These are phyloP conservation scores for Drosophila nebulosa DNA, from an alignment of 1,140 invertebrate genomes.

Conservation along the genomic window DNA sequence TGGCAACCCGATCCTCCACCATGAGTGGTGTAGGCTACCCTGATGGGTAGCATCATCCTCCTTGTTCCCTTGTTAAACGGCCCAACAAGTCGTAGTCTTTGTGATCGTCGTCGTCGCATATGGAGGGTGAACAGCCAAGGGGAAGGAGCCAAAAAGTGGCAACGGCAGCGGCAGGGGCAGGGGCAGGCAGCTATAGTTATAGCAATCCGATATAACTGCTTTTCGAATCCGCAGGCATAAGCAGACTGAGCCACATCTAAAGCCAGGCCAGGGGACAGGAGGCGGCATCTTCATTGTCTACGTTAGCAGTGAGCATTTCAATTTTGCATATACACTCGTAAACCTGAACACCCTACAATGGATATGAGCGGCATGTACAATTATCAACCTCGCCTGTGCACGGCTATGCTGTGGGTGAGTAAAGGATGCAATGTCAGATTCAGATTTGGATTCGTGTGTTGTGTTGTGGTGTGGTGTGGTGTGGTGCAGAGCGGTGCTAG, in stretches of 20 bases:
- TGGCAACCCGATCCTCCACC: not conserved
- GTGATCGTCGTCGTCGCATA: not conserved
- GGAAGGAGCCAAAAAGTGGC: not conserved
- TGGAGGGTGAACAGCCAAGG: not conserved
- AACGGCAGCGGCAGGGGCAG: not conserved
- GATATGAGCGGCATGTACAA: slow-evolving; percentile 33
- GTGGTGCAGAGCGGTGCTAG: slow-evolving; percentile 2
- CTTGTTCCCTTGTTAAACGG: not conserved
- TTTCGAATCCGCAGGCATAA: slow-evolving; percentile 25
- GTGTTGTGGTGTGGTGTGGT: not conserved
- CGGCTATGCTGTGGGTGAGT: slow-evolving; percentile 29
- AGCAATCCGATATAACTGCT: not conserved
- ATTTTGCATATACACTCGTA: slow-evolving; percentile 39
- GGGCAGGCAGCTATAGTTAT: not conserved
- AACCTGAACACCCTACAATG: slow-evolving; percentile 27
- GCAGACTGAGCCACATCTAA: slow-evolving; percentile 2
- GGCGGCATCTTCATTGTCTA: slow-evolving; percentile 26
- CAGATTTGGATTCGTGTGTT: slow-evolving; percentile 27
- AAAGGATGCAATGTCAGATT: slow-evolving; percentile 29
- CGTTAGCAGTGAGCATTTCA: slow-evolving; percentile 27
- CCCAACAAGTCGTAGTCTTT: not conserved
- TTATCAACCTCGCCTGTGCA: slow-evolving; percentile 32
- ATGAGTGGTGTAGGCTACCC: not conserved
- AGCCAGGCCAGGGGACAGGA: not conserved
- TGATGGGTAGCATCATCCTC: too few species aligned